phyloP scores from a whole-genome alignment of 1,140 invertebrate genomes.

The Atta colombica region DNA sequence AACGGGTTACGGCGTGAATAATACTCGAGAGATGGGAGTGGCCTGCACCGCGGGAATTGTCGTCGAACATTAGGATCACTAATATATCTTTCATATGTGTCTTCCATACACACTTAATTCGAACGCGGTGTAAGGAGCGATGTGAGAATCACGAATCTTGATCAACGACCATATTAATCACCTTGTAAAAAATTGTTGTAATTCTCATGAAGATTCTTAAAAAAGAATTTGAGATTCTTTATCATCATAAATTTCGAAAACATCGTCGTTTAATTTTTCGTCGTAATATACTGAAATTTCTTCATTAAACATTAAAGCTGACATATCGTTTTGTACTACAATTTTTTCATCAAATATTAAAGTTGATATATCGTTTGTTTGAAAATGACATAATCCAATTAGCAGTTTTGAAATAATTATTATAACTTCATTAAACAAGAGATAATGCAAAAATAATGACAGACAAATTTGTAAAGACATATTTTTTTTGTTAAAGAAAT shows the following conservation, averaged over 20 bases:
- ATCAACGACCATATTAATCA: neutral
- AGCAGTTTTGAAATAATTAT: neutral
- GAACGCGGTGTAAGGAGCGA: neutral
- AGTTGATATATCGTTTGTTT: neutral
- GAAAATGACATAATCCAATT: neutral
- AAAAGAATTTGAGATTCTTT: neutral
- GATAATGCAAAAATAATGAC: too few species aligned
- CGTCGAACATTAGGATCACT: constrained; percentile 17
- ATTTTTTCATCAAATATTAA: neutral
- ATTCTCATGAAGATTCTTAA: neutral
- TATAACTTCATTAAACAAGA: too few species aligned
- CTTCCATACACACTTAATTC: neutral
- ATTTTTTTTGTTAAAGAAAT: too few species aligned
- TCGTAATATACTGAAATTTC: neutral
- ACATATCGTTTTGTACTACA: neutral
- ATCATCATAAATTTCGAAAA: neutral
- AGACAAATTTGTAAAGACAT: too few species aligned
- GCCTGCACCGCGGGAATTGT: neutral
- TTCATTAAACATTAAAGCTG: neutral
- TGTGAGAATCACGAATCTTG: neutral
- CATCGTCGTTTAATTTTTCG: neutral
- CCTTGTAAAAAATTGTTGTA: neutral
- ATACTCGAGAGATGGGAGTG: constrained; percentile 11
- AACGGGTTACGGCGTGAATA: constrained; percentile 25
- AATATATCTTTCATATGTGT: constrained; percentile 7